A percentile compares a stretch with the other conserved stretches of the same genome.
phyloP scores from a whole-genome alignment of 2,797 vertebrate genomes.

The Notolabrus celidotus region DNA sequence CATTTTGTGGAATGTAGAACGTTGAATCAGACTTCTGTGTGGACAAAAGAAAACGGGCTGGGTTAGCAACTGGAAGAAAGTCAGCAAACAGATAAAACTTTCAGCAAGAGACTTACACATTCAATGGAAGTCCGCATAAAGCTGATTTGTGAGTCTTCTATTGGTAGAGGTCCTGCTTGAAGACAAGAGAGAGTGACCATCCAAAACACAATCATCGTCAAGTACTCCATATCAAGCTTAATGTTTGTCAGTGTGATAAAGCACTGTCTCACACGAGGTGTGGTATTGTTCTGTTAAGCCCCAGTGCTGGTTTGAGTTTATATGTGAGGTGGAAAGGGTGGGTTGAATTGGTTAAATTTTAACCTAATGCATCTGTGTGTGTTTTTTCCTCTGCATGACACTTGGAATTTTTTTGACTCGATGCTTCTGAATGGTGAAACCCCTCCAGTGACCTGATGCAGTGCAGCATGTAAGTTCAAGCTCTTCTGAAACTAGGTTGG shows the following conservation, averaged over 20 bases:
- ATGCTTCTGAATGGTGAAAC: constrained; percentile 67
- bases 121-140: rapidly evolving
- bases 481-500: constrained; percentile 67
- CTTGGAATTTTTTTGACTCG: constrained; percentile 70
- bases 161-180: neutral
- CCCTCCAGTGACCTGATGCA: constrained; percentile 50
- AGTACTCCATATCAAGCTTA: constrained; percentile 61
- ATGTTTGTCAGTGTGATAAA: constrained; percentile 22
- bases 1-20: constrained; percentile 54
- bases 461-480: constrained; percentile 7
- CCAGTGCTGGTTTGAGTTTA: constrained; percentile 27
- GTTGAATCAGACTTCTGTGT: rapidly evolving
- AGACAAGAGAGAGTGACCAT: constrained; percentile 34
- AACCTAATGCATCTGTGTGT: constrained; percentile 43
- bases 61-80: constrained; percentile 15
- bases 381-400: constrained; percentile 77
- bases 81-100: neutral
- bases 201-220: constrained; percentile 57
- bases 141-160: rapidly evolving
- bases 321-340: constrained; percentile 73
- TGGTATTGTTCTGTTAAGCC: constrained; percentile 29
- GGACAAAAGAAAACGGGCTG: constrained; percentile 23
- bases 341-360: constrained; percentile 57
- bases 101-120: constrained; percentile 64
- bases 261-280: constrained; percentile 34